Base-by-base conservation (phyloP, 2,113 vertebrate genomes). In the Gorsachius goisagi region DNA sequence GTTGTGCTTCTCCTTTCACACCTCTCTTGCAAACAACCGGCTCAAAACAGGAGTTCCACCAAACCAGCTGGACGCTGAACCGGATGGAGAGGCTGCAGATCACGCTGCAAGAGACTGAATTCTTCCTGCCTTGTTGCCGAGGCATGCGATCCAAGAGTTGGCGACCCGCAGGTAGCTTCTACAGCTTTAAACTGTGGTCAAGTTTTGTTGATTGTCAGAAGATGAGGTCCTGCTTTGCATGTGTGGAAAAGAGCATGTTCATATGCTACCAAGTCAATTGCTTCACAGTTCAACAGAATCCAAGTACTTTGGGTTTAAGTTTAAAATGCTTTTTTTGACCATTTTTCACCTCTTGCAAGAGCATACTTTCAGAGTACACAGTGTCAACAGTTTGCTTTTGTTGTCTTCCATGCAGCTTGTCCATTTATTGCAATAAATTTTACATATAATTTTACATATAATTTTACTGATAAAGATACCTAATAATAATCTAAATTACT, bases 111-210 rank as follows among this genome's bases (percentile, higher is more conserved):
- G 74, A 71, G 17, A 2, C 74, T 15, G 27, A 39, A 37, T 13
- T 8, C n/a, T 68, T 21, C 17, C 39, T 85, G 33, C 37, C 45
- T 68, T 35, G 45, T 67, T 80, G 67, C 33, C 1, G 0, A 9
- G 21, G 33, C 35, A 3, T 30, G 35, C 3, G 26, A 68, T 14
- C 4, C 2, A 12, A n/a, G 33, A 35, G 39, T 20, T 8, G 1
- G 27, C 1, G 7, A 7, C 30, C 33, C 56, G 16, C 2, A 4
- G 23, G 23, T 47, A 3, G 12, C 28, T 66, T n/a, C 55, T 66
- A 3, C 20, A 47, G 32, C 50, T n/a, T 33, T 5, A 68, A 20
- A 2, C 33, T 28, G 9, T 39, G 20, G 39, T 28, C 1, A 9
- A 2, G 11, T 62, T 86, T n/a, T 41, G 6, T 9, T 41, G 26